phyloP scores from a whole-genome alignment of 2,888 invertebrate genomes.

The Geophilus truncorum region DNA sequence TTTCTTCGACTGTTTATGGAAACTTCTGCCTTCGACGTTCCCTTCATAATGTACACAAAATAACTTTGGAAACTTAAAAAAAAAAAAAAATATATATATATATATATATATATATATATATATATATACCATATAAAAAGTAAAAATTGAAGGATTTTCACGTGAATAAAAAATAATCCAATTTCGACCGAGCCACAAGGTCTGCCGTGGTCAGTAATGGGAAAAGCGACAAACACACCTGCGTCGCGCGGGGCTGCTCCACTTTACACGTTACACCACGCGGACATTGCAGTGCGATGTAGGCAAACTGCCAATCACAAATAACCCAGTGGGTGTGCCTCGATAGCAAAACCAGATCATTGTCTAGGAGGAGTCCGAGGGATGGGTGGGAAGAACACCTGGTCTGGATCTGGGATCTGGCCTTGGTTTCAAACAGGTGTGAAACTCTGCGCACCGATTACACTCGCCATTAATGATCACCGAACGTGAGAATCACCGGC shows the following conservation, averaged over 20 bases:
- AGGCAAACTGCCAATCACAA: constrained; percentile 8
- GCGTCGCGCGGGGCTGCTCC: background rate
- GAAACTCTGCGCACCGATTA: background rate
- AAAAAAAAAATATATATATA: background rate
- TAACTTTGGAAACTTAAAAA: background rate
- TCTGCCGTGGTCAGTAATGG: too few species aligned
- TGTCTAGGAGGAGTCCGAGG: constrained; percentile 1
- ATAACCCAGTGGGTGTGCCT: constrained; percentile 2
- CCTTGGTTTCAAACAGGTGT: constrained; percentile 11
- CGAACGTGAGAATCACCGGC: background rate
- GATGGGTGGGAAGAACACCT: constrained; percentile 1
- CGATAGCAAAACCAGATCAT: constrained; percentile 11
- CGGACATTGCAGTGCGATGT: background rate
- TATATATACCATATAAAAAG: too few species aligned
- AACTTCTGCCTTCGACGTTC: background rate
- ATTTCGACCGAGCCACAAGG: too few species aligned
- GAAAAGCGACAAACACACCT: background rate
- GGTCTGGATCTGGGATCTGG: constrained; percentile 11
- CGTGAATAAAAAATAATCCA: too few species aligned
- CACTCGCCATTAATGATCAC: background rate
- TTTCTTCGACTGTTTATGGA: constrained; percentile 23
- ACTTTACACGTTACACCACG: background rate
- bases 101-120: too few species aligned
- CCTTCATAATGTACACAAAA: constrained; percentile 1
- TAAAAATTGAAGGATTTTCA: too few species aligned